Conservation (phyloP, 2,797 vertebrate genomes). For the Ambastaia sidthimunki region DNA sequence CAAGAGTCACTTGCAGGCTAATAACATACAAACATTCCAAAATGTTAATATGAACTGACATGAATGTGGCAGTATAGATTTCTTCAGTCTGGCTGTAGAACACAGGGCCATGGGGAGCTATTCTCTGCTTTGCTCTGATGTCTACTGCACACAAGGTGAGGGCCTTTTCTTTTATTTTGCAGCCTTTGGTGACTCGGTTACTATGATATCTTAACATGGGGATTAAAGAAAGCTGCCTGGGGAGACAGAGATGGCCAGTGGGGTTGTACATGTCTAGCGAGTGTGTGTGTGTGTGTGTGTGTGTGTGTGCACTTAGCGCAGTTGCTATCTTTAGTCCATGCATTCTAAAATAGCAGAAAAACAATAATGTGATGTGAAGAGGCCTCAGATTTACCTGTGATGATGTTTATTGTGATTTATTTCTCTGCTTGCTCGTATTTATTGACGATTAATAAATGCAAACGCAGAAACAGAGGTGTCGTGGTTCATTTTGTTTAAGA, state of each 20-base stretch:
- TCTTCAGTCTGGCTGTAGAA: conserved; percentile 29
- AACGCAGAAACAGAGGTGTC: conserved; percentile 81
- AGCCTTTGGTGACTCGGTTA: conserved; percentile 83
- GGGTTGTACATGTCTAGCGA: conserved; percentile 71
- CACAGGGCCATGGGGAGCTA: background rate
- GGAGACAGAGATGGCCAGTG: conserved; percentile 64
- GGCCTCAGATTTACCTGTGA: conserved; percentile 86
- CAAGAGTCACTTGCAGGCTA: too few species aligned
- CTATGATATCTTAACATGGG: conserved; percentile 65
- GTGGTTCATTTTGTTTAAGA: conserved; percentile 73
- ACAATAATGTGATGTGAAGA: conserved; percentile 81
- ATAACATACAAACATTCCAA: background rate
- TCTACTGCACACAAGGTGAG: conserved; percentile 64
- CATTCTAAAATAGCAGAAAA: conserved; percentile 70
- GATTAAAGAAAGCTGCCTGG: conserved; percentile 67
- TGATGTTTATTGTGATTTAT: conserved; percentile 91
- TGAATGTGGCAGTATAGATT: background rate
- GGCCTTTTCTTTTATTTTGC: conserved; percentile 86
- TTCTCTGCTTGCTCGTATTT: conserved; percentile 91
- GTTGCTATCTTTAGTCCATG: conserved; percentile 83
- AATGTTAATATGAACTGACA: background rate
- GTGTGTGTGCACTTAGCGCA: conserved; percentile 66
- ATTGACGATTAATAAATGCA: conserved; percentile 91
- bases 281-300: conserved; percentile 46
- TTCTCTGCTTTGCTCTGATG: conserved; percentile 38